Evolutionary conservation across 2,113 vertebrate species (phyloP).

Genomic region (Grallaria varia): DNA sequence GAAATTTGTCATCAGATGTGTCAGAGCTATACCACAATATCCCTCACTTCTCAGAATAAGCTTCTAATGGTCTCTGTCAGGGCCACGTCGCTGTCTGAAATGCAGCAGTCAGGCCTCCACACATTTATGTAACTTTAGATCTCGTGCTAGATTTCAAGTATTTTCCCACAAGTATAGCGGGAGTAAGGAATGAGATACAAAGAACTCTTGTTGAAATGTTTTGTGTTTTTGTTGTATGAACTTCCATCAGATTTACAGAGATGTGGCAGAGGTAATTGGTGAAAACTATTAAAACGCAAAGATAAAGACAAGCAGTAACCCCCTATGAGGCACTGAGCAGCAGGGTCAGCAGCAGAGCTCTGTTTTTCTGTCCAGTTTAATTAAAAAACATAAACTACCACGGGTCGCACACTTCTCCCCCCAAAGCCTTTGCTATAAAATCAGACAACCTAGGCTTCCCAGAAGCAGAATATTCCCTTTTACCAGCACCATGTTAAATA

Average conservation of each 20-base stretch:
- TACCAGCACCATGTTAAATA: neutral
- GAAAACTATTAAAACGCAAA: neutral
- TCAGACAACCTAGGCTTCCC: neutral
- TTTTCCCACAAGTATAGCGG: neutral
- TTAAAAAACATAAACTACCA: slow-evolving; percentile 17
- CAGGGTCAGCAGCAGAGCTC: neutral
- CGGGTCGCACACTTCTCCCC: neutral
- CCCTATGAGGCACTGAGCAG: neutral
- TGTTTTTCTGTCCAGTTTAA: slow-evolving; percentile 15
- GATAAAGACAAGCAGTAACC: neutral
- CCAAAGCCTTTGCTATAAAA: neutral
- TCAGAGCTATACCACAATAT: neutral
- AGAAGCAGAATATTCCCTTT: neutral
- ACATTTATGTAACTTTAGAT: neutral
- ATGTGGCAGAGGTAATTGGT: neutral
- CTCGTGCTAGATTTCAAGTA: neutral
- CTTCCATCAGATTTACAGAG: neutral
- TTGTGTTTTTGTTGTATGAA: neutral
- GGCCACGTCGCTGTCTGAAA: neutral
- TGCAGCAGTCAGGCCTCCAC: neutral
- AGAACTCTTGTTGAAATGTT: neutral
- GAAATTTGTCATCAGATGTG: slow-evolving; percentile 37
- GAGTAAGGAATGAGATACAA: neutral
- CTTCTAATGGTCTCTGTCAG: neutral
- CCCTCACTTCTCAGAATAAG: neutral